Evolutionary conservation across 2,113 vertebrate species (phyloP).

Genomic region (Cygnus atratus): DNA sequence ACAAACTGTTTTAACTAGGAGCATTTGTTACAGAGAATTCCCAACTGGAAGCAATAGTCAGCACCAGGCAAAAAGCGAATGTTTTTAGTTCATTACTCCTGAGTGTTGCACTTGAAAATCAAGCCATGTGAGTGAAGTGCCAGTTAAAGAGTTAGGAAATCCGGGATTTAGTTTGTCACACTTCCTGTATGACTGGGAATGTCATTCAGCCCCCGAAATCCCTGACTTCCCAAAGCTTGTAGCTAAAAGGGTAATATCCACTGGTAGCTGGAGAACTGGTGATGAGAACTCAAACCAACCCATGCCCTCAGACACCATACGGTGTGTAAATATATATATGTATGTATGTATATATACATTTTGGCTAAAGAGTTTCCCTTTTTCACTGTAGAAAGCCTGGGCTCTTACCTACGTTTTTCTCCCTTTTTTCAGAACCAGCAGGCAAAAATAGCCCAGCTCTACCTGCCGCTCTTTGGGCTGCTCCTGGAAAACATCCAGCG

Average conservation of each 20-base stretch:
- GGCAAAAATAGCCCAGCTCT: slow-evolving; percentile 91
- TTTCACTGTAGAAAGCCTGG: neutral
- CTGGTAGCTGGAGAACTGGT: neutral
- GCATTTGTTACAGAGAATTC: neutral
- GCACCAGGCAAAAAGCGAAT: neutral
- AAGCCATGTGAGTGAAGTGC: neutral
- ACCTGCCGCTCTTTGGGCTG: slow-evolving; percentile 89
- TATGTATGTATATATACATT: fast-evolving
- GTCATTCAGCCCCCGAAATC: neutral
- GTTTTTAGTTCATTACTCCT: neutral
- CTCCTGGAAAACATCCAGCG: slow-evolving; percentile 91
- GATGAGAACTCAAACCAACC: neutral
- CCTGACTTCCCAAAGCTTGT: neutral
- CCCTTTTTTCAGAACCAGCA: slow-evolving; percentile 88
- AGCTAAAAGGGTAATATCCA: neutral
- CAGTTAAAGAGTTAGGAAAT: neutral
- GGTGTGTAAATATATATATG: neutral
- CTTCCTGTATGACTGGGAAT: neutral
- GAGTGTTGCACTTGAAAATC: neutral
- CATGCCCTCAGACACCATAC: neutral
- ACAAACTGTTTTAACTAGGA: neutral
- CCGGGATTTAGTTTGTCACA: neutral
- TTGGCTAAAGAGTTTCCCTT: neutral
- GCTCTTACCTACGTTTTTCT: neutral
- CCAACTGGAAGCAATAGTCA: neutral